Conservation (phyloP, 2,113 vertebrate species). For the Cephalophus harveyi region DNA sequence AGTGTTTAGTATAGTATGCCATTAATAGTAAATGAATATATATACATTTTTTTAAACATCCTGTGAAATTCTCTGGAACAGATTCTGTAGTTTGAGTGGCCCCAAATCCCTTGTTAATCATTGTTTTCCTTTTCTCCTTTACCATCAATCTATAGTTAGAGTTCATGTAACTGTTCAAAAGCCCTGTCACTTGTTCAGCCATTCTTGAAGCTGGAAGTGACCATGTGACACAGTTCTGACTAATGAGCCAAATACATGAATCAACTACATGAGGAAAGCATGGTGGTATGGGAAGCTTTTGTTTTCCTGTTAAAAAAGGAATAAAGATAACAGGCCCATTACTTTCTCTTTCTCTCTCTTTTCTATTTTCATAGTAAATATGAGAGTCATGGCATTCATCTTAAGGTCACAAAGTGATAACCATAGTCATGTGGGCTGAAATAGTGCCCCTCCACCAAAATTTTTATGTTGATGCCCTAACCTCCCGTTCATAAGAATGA, state of each 20-base stretch:
- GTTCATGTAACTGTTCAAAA: neutral
- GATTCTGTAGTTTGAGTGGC: neutral
- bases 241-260: neutral
- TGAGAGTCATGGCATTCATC: neutral
- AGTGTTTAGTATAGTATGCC: neutral
- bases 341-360: neutral
- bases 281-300: neutral
- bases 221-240: neutral
- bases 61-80: neutral
- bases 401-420: neutral
- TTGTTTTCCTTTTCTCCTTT: neutral
- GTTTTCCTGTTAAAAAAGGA: neutral
- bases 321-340: neutral
- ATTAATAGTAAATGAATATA: neutral
- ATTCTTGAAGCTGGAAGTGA: neutral
- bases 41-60: neutral
- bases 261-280: neutral
- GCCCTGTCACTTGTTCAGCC: neutral
- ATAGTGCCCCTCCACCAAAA: neutral
- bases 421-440: neutral
- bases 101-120: neutral
- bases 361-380: neutral
- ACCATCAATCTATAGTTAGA: neutral
- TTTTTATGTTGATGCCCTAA: neutral
- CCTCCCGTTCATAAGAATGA: neutral